A percentile compares a stretch with the other conserved stretches of the same genome.
phyloP scores from a whole-genome alignment of 2,113 vertebrate species.

The Vombatus ursinus region DNA sequence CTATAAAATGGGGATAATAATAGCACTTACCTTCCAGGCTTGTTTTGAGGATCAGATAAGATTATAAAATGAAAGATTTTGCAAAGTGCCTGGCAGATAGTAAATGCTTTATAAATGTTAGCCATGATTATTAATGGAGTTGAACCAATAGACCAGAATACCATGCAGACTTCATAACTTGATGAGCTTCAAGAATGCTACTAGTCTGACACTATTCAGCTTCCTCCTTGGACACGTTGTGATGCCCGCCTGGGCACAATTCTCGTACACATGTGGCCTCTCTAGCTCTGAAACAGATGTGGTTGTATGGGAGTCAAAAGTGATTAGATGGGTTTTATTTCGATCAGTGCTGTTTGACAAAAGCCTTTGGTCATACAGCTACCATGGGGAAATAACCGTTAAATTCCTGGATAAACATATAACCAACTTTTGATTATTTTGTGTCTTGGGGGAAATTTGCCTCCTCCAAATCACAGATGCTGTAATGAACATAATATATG shows the following conservation, averaged over 20 bases:
- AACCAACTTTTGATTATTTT: not conserved
- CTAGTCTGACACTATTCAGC: not conserved
- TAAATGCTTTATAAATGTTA: not conserved
- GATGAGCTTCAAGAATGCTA: not conserved
- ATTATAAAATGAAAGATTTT: not conserved
- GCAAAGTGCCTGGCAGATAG: not conserved
- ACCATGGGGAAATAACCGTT: not conserved
- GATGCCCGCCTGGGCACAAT: not conserved
- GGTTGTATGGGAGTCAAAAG: not conserved
- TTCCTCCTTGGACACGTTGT: not conserved
- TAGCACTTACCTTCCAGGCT: not conserved
- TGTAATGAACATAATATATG: not conserved
- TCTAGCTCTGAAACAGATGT: not conserved
- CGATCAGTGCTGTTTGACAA: not conserved
- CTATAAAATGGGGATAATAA: not conserved
- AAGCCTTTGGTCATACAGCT: not conserved
- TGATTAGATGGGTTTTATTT: not conserved
- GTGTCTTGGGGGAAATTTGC: not conserved
- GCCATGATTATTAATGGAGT: not conserved
- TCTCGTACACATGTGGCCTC: not conserved
- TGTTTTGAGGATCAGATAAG: not conserved
- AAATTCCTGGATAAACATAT: not conserved
- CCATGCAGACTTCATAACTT: not conserved
- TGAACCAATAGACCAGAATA: not conserved
- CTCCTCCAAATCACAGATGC: not conserved